These are phyloP conservation scores for Nycticebus coucang DNA, from an alignment of 2,113 vertebrate genomes.

Conservation along the genomic window DNA sequence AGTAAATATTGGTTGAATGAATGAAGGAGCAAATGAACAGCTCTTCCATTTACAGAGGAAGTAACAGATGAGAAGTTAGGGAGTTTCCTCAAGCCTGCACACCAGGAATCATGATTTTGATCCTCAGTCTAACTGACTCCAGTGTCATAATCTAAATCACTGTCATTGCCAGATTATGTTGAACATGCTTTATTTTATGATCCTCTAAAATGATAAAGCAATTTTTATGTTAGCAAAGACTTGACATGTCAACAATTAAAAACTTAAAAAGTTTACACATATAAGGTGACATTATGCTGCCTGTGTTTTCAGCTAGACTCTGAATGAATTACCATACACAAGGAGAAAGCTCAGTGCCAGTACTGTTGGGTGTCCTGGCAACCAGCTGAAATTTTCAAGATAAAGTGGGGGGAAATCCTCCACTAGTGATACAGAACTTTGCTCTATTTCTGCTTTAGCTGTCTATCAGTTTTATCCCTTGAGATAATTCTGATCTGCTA, in stretches of 20 bases:
- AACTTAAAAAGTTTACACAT: neutral
- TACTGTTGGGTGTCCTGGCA: neutral
- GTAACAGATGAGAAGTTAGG: neutral
- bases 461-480: neutral
- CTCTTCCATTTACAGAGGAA: neutral
- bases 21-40: neutral
- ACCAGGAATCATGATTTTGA: neutral
- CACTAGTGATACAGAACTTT: neutral
- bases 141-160: neutral
- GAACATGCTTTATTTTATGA: neutral
- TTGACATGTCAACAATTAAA: neutral
- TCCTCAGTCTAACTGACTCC: neutral
- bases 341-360: neutral
- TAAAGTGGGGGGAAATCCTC: neutral
- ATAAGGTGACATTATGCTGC: rapidly evolving
- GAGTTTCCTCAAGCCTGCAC: neutral
- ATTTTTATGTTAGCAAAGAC: neutral
- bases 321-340: neutral
- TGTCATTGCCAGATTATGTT: neutral
- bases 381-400: neutral
- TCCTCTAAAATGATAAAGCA: neutral
- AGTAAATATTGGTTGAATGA: neutral
- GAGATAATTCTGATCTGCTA: neutral
- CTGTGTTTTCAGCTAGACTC: neutral
- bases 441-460: neutral